These are phyloP conservation scores for Eupithecia centaureata DNA, from an alignment of 2,888 invertebrate genomes.

Conservation along the genomic window DNA sequence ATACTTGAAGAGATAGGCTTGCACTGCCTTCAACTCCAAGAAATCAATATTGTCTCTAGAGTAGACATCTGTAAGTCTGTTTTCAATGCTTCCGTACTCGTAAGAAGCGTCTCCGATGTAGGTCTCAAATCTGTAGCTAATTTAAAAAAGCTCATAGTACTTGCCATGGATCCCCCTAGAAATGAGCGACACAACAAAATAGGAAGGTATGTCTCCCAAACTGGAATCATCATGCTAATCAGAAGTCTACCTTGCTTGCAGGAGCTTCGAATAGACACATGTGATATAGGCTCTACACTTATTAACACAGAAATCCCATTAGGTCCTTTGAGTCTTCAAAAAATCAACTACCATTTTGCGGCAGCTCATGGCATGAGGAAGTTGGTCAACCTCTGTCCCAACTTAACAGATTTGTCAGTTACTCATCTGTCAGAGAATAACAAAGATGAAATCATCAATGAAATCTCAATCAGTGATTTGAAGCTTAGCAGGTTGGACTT, in stretches of 20 bases:
- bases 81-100: constrained; percentile 77
- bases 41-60: constrained; percentile 78
- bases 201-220: constrained; percentile 76
- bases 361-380: constrained; percentile 74
- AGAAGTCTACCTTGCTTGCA: constrained; percentile 72
- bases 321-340: constrained; percentile 72
- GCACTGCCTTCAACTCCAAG: constrained; percentile 71
- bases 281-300: constrained; percentile 78
- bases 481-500: constrained; percentile 68
- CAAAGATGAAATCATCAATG: constrained; percentile 74
- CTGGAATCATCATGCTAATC: constrained; percentile 73
- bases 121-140: constrained; percentile 70
- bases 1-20: constrained; percentile 72
- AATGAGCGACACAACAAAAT: constrained; percentile 73
- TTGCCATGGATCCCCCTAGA: constrained; percentile 78
- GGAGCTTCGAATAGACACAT: constrained; percentile 77
- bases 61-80: constrained; percentile 77
- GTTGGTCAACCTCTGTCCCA: constrained; percentile 74
- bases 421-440: constrained; percentile 75
- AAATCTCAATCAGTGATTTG: constrained; percentile 69
- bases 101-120: constrained; percentile 76
- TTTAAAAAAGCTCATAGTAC: constrained; percentile 68
- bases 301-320: constrained; percentile 66
- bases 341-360: constrained; percentile 78
- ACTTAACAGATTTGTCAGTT: constrained; percentile 70